Base-by-base conservation (phyloP, 2,797 vertebrate species). In the Salarias fasciatus region DNA sequence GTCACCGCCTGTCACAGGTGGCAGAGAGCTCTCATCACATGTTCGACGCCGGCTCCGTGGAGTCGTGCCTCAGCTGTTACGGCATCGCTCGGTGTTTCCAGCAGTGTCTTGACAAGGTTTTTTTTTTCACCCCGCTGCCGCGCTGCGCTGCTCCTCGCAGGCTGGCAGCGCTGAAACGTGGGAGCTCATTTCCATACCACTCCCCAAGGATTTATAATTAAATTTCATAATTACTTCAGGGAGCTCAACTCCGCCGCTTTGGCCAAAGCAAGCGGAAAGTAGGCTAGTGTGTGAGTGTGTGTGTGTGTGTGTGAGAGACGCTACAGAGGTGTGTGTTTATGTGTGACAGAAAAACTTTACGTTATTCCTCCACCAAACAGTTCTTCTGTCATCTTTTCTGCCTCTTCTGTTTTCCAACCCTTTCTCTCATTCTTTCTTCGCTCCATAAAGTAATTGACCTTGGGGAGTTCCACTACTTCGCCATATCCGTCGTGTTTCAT, bases 181-280 rank as follows among this genome's bases (percentile, higher is more conserved):
- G 72, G 55, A 73, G 52, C 83, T 87, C 38, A 90, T 88, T 90
- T 81, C 72, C 83, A 84, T 75, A 65, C 13, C 15, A 8, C 61
- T 84, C 88, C 87, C 81, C 6, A 0, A 77, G 87, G 90, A 84
- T 79, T 83, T 80, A 73, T 92, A 91, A 93, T 92, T 91, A 91
- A 92, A 89, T 92, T 90, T 83, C 74, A 87, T 93, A 93, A 93
- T 93, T 89, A 89, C 91, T 91, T 92, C 40, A 73, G 91, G 89
- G 91, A 90, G 75, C 71, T 89, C 54, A 50, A 68, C 68, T 69
- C 79, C 52, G 76, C 55, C 18, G 33, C 80, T 69, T 64, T 31
- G 56, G 74, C 75, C 67, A 67, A 75, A 82, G 77, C 82, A 83
- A 75, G 72, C 42, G 68, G 51, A 67, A 91, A 86, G 75, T 83